Percentiles rank a stretch among this genome's conserved stretches.
These are phyloP conservation scores for Rugalucina vietnamica DNA, from an alignment of 2,888 invertebrate species.

Conservation along the genomic window DNA sequence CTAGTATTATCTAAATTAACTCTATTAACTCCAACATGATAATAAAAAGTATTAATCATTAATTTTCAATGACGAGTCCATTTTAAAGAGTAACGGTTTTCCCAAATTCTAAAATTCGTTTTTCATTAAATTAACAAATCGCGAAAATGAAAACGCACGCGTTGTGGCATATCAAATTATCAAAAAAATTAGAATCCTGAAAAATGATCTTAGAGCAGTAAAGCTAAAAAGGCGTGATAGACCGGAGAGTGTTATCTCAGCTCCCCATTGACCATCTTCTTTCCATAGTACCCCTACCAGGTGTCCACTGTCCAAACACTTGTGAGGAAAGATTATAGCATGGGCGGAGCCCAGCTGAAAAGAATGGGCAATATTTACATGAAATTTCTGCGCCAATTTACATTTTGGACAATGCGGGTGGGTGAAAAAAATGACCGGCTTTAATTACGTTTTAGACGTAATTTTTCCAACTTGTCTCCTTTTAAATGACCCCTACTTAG, in stretches of 20 bases:
- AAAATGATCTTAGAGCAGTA: not conserved
- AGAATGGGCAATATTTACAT: not conserved
- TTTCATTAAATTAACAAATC: too few species aligned
- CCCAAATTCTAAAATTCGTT: too few species aligned
- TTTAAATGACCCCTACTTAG: constrained; percentile 9
- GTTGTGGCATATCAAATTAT: not conserved
- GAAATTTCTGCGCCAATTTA: not conserved
- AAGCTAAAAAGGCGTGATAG: not conserved
- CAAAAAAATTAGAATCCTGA: not conserved
- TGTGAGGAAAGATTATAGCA: not conserved
- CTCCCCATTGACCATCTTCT: not conserved
- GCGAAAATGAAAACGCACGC: not conserved
- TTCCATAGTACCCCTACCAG: not conserved
- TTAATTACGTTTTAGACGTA: constrained; percentile 11
- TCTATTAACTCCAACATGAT: too few species aligned
- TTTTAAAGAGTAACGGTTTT: too few species aligned
- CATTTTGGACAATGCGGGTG: constrained; percentile 4
- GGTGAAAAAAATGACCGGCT: not conserved
- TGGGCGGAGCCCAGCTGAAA: not conserved
- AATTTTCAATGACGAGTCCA: too few species aligned
- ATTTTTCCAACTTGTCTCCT: constrained; percentile 4
- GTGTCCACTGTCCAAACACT: not conserved
- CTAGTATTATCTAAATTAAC: too few species aligned
- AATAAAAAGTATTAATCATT: too few species aligned
- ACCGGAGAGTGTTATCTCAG: not conserved